Base-by-base conservation (phyloP, 2,797 vertebrate genomes). In the Perodicticus potto region DNA sequence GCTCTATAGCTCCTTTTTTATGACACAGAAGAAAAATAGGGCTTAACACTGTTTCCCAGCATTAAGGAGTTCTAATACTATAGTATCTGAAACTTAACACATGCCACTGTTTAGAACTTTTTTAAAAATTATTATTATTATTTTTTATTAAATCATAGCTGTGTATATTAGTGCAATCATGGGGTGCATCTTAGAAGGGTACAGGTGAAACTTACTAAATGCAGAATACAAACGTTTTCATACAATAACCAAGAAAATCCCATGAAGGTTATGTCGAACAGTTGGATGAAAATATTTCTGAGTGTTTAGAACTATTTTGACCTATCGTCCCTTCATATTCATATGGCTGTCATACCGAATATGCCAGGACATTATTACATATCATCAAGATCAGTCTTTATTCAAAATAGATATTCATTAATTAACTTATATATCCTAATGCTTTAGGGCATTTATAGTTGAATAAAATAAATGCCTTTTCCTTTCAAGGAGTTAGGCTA, bases 401-500 rank as follows among this genome's bases (percentile, higher is more conserved):
- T 93, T 53, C 55, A 20, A 91, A 95, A 85, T 3, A 81, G 74
- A 84, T 55, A 94, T 59, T 94, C 34, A 78, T 74, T 84, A 82
- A 73, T 11, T 81, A 93, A 78, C 3, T 72, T 57, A 27, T 25
- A 72, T 49, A 4, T 65, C 14, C 37, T n/a, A 89, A 34, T 93
- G 77, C 16, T 77, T 78, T 37, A 45, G 59, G 27, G 2, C 3
- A 86, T 73, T 92, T 84, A 73, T 19, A 74, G 43, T 86, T 80
- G 37, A 87, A 63, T 63, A 74, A 86, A 92, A 82, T 1, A 87
- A 16, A 91, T 67, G 72, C 22, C 8, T 73, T 73, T 11, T 61
- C 17, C 32, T 53, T 73, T 84, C 22, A 53, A 91, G 87, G 2
- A 72, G 9, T 29, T 57, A 65, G 4, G 11, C 3, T 65, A 96